phyloP scores from a whole-genome alignment of 2,888 invertebrate species.

The Rhaphigaster nebulosa region DNA sequence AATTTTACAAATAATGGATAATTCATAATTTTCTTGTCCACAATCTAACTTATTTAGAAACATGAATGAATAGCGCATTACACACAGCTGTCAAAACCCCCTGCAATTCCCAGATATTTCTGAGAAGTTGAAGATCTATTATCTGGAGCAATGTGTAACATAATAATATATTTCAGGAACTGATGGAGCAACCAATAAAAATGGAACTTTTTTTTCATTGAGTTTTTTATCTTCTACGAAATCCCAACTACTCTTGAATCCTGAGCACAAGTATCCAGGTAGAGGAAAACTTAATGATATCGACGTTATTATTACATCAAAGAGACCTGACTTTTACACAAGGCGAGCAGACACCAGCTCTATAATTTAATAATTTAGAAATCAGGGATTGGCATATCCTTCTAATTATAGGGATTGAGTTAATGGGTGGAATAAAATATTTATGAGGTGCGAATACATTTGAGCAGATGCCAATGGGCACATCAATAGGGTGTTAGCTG shows the following conservation, averaged over 20 bases:
- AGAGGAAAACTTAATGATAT: not conserved
- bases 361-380: conserved; percentile 7
- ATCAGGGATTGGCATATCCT: not conserved
- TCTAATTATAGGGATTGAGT: not conserved
- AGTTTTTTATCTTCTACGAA: no score
- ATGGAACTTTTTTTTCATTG: no score
- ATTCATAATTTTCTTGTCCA: no score
- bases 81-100: not conserved
- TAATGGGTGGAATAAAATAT: conserved; percentile 8
- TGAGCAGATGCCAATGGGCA: not conserved
- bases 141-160: no score
- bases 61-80: no score
- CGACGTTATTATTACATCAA: not conserved
- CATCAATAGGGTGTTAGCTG: not conserved
- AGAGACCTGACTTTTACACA: not conserved
- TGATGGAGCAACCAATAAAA: no score
- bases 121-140: no score
- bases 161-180: no score
- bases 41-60: no score
- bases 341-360: not conserved
- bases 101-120: no score
- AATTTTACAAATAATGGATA: no score
- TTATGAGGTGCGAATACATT: conserved; percentile 3
- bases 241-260: not conserved
- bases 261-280: not conserved